These are phyloP conservation scores for Tragelaphus imberbis DNA, from an alignment of 2,113 vertebrate genomes.

Conservation along the genomic window DNA sequence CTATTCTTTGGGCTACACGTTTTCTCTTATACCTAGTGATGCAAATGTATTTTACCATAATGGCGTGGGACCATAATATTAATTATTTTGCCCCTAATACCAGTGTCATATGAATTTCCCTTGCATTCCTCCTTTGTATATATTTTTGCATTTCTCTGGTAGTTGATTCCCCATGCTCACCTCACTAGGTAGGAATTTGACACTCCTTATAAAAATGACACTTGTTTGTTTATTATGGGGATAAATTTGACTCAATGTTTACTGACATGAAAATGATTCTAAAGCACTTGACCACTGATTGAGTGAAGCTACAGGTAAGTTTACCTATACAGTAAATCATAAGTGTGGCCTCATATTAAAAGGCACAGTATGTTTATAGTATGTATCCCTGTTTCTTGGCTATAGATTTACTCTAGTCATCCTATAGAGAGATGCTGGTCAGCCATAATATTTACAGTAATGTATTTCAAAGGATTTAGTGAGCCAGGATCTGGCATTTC, in stretches of 20 bases:
- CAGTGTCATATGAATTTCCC: neutral
- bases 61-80: neutral
- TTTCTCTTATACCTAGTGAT: neutral
- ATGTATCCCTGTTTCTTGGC: neutral
- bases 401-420: neutral
- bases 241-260: neutral
- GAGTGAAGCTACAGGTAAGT: neutral
- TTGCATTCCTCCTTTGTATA: neutral
- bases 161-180: neutral
- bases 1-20: neutral
- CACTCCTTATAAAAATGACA: neutral
- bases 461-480: neutral
- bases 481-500: neutral
- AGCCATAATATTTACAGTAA: neutral
- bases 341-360: neutral
- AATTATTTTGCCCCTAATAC: neutral
- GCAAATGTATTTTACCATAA: neutral
- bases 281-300: neutral
- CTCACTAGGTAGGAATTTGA: neutral
- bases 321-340: neutral
- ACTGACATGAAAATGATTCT: neutral
- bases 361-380: neutral
- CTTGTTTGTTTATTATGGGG: neutral
- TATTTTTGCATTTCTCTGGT: neutral
- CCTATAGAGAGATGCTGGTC: neutral